Evolutionary conservation across 2,888 invertebrate species (phyloP), one percentile per base, ranked within the genome.

Genomic region (Pristionchus entomophagus): DNA sequence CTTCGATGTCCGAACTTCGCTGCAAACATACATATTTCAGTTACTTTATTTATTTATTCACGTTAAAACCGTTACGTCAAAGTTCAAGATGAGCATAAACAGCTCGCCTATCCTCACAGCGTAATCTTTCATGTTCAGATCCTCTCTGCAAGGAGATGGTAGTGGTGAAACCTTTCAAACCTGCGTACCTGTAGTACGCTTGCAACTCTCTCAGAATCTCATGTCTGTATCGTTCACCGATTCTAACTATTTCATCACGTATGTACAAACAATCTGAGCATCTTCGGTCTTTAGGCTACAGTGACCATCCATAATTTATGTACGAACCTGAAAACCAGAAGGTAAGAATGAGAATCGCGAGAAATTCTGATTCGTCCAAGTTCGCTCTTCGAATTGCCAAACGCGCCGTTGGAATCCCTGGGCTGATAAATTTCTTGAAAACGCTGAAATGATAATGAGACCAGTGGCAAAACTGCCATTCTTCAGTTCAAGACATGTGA

Each of bases 71-170:
- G 26, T n/a, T n/a, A 73, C 73, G 8, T 73, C 73, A 26, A 73
- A 73, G 38, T 73, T 38, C 41, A 73, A 73, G n/a, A 73, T 45
- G 41, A 73, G 73, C 73, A 73, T 73, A 41, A 73, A 73, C 26
- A 73, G 73, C 45, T 73, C 73, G 22, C 73, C 73, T 3, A 73
- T 73, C 1, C 73, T 10, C 41, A 41, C 73, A 8, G 73, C 73
- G 45, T 73, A 73, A 12, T 73, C 73, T 19, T 73, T 41, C 41
- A 73, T n/a, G 8, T 73, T 38, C 17, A 73, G 26, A 10, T 73
- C 73, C 3, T 73, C 73, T 32, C 73, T 73, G 73, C 5, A 56
- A 5, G 5, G 5, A 56, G n/a, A 56, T 56, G 56, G 5, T 56
- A 5, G 8, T 8, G 19, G 2, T 1, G 14, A 14, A 65, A 14